Base-by-base conservation (phyloP, 92 coral and sea anemone genomes). In the Epizoanthus rinbou region DNA sequence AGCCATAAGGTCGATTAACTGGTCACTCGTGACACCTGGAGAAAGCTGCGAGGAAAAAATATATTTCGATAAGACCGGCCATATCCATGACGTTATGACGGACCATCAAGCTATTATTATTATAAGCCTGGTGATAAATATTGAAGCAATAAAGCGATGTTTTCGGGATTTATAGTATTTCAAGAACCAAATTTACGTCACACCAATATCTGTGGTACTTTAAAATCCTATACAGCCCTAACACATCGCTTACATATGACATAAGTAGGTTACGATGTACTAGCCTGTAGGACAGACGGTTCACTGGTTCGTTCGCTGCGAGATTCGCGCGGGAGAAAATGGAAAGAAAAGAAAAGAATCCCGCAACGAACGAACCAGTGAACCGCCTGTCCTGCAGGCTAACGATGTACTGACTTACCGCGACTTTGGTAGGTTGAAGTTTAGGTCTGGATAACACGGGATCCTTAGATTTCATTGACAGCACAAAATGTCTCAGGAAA, bases 401-500 rank as follows among this genome's bases (percentile, higher is more conserved):
- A n/a, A 25, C 17, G 60, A 0, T 0, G n/a, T 28, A 54, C 57
- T 3, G 8, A 60, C 94, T 86, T 88, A 96, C 99, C 84, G 92
- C 94, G 33, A 93, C 84, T 87, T 88, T 90, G 76, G 91, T 91
- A 31, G 93, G 89, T 59, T 91, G 99, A 15, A 96, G 88, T 79
- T 94, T 96, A 37, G 96, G 95, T 31, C 99, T 87, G 35, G 76
- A 25, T 56, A 94, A 86, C 18, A 81, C 78, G 21, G 74, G 84
- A 25, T 86, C 86, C 64, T 83, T 85, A 54, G 92, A 67, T 57
- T 95, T 92, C 86, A 87, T 37, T 45, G 91, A 57, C 57, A 93
- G 76, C 73, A 93, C 94, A 74, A 96, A 96, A 85, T 94, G 95
- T 24, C 94, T 86, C 86, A 96, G 70, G 78, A 96, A 96, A 73